A percentile compares a stretch with the other conserved stretches of the same genome.
Conservation (phyloP, 2,888 invertebrate genomes). For the Buathra laborator region DNA sequence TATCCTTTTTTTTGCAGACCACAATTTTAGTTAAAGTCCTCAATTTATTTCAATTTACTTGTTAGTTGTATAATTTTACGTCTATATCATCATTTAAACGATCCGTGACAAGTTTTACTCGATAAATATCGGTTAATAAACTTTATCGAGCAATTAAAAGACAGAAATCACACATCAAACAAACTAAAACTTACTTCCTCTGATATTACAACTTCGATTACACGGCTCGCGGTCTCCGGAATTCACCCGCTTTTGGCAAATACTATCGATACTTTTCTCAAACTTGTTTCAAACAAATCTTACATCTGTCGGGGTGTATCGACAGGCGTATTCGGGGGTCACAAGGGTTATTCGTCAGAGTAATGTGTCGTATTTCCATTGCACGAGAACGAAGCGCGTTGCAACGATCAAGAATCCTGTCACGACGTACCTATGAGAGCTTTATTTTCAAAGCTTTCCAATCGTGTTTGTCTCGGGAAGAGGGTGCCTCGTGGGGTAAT, state of each 20-base stretch:
- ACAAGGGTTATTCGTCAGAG: background rate
- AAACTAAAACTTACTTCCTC: constrained; percentile 8
- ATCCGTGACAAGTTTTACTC: background rate
- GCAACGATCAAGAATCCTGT: background rate
- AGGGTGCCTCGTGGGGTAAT: background rate
- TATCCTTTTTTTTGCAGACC: background rate
- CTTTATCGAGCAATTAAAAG: background rate
- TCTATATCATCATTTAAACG: background rate
- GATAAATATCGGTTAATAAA: constrained; percentile 51
- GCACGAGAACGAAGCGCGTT: background rate
- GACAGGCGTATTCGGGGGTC: background rate
- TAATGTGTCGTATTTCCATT: background rate
- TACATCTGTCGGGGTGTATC: background rate
- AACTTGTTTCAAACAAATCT: constrained; percentile 14
- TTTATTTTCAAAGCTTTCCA: background rate
- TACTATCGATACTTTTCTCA: background rate
- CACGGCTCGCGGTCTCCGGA: background rate
- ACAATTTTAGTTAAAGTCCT: background rate
- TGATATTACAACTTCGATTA: background rate
- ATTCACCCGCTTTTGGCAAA: background rate
- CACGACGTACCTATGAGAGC: background rate
- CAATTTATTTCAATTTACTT: background rate
- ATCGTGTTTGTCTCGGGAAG: background rate
- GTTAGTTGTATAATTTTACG: background rate
- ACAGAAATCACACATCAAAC: background rate